phyloP scores from a whole-genome alignment of 35 echinoderm and acorn worm genomes.

The Hemicentrotus pulcherrimus region DNA sequence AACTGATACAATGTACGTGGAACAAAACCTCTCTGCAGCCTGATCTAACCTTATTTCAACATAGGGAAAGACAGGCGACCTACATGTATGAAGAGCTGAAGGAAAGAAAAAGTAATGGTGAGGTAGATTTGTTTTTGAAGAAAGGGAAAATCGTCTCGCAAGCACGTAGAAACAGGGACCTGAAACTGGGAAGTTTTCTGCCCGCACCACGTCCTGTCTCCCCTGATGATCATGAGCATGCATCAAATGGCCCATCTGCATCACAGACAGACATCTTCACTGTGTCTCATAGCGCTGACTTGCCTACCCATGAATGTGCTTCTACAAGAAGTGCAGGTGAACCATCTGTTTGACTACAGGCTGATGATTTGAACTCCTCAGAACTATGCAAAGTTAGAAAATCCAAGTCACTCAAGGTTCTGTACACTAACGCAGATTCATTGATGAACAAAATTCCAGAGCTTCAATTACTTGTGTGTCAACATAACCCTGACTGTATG shows the following conservation, averaged over 20 bases:
- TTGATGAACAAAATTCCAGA: conserved; percentile 29
- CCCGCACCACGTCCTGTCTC: neutral
- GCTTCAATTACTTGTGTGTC: neutral
- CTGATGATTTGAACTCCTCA: neutral
- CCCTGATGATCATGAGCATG: neutral
- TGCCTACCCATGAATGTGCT: neutral
- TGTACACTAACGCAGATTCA: neutral
- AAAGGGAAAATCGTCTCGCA: conserved; percentile 31
- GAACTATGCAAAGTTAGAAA: neutral
- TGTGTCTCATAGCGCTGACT: neutral
- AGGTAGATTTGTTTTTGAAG: neutral
- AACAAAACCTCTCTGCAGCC: neutral
- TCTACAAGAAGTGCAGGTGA: neutral
- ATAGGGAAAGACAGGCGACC: conserved; percentile 33
- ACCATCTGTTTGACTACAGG: conserved; percentile 28
- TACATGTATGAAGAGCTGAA: conserved; percentile 35
- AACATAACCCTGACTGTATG: conserved; percentile 5
- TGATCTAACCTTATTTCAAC: neutral
- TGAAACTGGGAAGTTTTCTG: conserved; percentile 25
- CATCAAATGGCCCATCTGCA: neutral
- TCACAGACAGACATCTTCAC: neutral
- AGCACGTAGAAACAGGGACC: conserved; percentile 30
- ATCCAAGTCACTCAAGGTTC: conserved; percentile 15
- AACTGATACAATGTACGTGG: neutral
- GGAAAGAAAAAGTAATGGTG: conserved; percentile 28